Evolutionary conservation across 2,888 invertebrate genomes (phyloP), one percentile per base, ranked within the genome.

Genomic region (Scaeva pyrastri): DNA sequence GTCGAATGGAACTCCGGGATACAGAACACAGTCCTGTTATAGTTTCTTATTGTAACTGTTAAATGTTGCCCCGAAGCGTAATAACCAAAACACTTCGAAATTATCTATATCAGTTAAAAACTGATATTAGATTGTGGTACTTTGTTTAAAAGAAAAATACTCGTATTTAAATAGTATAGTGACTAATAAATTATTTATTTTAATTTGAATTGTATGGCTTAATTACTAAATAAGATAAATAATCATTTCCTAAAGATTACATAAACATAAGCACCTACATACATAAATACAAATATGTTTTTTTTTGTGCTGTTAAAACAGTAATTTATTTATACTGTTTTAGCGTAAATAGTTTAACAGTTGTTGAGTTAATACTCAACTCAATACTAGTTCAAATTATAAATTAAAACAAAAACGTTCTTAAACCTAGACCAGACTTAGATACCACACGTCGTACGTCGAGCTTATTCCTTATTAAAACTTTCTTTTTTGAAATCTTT

Each of bases 171-270:
- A 31, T 14, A 19, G 26, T 58, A 6, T 41, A 58, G 19, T 68
- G 66, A 68, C 50, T 68, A 52, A 76, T 60, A 58, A 73, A 43
- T 66, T 39, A 21, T 80, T 70, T 80, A 70, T 62, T 68, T 12
- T 39, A 39, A 60, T 10, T 62, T 39, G 11, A 68, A 50, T 64
- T 21, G 19, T 68, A 43, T 60, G 4, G 11, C 56, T 62, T 60
- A 56, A 12, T 23, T 43, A 52, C 52, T 80, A 21, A 41, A 55
- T 74, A 66, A 31, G 48, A 66, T 64, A 31, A 68, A 23, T 68
- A 39, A 66, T 79, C n/a, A 56, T 55, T 81, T 64, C 39, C 75
- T 81, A 81, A 39, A 64, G 56, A 72, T 19, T 76, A 72, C 58
- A 64, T 71, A 66, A 43, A 56, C 19, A 55, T 21, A 64, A 81